Evolutionary conservation across 2,797 vertebrate genomes (phyloP).

Genomic region (Gambelia wislizenii): DNA sequence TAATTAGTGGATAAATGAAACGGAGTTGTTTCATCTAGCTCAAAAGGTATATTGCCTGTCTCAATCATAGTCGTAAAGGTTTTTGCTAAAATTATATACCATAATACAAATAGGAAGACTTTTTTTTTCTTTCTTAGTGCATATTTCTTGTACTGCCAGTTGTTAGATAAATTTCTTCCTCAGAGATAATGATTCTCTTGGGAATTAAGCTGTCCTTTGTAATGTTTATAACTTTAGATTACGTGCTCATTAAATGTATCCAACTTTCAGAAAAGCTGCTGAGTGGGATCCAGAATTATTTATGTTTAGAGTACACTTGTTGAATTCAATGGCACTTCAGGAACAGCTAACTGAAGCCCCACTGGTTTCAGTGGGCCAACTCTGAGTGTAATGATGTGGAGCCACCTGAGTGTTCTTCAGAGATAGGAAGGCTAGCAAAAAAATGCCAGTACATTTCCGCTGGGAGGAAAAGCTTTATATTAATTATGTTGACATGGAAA

Average conservation of each 20-base stretch:
- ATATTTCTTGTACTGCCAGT: neutral
- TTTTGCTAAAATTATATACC: constrained; percentile 12
- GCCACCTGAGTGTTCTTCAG: neutral
- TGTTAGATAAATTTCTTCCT: neutral
- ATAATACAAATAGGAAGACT: constrained; percentile 9
- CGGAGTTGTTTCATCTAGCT: constrained; percentile 2
- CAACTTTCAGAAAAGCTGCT: neutral
- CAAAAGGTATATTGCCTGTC: constrained; percentile 18
- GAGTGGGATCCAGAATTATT: neutral
- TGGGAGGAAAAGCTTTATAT: neutral
- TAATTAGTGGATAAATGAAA: constrained; percentile 43
- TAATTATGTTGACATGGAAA: too few relatives aligned
- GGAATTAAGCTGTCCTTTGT: neutral
- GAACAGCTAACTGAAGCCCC: neutral
- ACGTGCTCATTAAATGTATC: neutral
- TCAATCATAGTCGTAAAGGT: constrained; percentile 22
- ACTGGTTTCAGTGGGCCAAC: neutral
- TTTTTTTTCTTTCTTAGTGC: constrained; percentile 4
- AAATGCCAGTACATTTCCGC: neutral
- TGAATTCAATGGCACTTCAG: neutral
- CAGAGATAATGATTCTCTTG: neutral
- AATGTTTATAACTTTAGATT: neutral
- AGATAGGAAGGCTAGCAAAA: neutral
- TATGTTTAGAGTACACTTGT: neutral
- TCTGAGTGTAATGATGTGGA: neutral